phyloP scores from a whole-genome alignment of 2,113 vertebrate genomes.

The Pheucticus melanocephalus region DNA sequence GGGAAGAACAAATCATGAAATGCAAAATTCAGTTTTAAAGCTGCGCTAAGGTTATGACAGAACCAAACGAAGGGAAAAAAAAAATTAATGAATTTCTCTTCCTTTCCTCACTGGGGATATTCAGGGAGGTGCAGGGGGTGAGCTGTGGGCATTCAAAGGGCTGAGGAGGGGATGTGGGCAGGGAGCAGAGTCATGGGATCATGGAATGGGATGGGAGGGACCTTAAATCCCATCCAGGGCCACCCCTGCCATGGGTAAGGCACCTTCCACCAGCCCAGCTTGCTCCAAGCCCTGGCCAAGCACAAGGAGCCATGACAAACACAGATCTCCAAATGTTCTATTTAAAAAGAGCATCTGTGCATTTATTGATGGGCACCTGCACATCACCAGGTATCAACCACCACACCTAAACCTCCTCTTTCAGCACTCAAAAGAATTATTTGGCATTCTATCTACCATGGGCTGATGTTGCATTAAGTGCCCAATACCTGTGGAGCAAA shows the following conservation, averaged over 20 bases:
- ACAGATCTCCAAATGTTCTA: background rate
- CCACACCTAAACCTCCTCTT: background rate
- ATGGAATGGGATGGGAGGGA: background rate
- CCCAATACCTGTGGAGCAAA: background rate
- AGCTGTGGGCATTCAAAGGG: background rate
- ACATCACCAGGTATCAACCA: background rate
- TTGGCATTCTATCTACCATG: background rate
- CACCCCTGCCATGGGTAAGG: background rate
- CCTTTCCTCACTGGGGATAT: background rate
- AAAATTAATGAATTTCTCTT: background rate
- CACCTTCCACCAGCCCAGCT: background rate
- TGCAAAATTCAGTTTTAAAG: slow-evolving; percentile 25
- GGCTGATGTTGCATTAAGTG: background rate
- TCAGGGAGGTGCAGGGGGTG: background rate
- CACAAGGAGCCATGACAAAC: background rate
- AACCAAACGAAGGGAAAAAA: background rate
- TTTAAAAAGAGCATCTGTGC: background rate
- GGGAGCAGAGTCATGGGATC: background rate
- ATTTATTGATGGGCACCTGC: background rate
- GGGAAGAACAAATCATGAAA: slow-evolving; percentile 60
- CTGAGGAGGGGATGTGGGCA: background rate
- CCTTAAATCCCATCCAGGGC: background rate
- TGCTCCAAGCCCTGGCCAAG: background rate
- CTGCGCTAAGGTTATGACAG: background rate
- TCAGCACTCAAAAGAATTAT: background rate